Base-by-base conservation (phyloP, 1,140 invertebrate species). In the Olivierus martensii region DNA sequence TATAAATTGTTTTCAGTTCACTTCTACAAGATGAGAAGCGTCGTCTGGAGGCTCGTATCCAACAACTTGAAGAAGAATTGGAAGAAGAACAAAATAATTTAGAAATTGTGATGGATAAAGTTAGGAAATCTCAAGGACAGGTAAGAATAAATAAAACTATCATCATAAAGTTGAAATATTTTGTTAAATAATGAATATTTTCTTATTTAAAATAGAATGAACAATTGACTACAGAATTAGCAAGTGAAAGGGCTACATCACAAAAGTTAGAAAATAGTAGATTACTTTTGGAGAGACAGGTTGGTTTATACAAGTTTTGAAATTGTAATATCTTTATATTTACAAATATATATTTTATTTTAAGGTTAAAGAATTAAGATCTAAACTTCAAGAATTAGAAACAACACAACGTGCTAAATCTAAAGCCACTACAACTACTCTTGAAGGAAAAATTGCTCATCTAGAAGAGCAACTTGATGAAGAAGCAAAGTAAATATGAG, bases 41-140 rank as follows among this genome's bases (percentile, higher is more conserved):
- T 50, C 81, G 92, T 5, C 72, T 98, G 15, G 95, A 99, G 67
- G 85, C 87, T 34, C 77, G 89, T 66, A 95, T 98, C 63, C 78
- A 83, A 2, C 81, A 89, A 1, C 74, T 98, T 0, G 93, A 98
- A 68, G 94, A 98, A 66, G 93, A 98, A 66, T 70, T 98, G 14
- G 94, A 98, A 62, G 93, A 97, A 66, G 93, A 98, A 68, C 90
- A 95, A 67, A 86, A 80, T 39, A 95, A 91, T 68, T 81, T 78
- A 45, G 91, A 97, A 72, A 78, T 80, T 22, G 71, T 88, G 45
- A 78, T 83, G 63, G 94, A 98, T 66, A 84, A 91, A 58, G 79
- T 83, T 38, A 76, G 90, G 53, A 97, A 96, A 66, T 77, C 82
- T 55, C 76, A 84, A 62, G 56, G 66, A 11, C 70, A 73, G 42